Conservation (phyloP, 1,140 invertebrate genomes). For the Drosophila rhopaloa region DNA sequence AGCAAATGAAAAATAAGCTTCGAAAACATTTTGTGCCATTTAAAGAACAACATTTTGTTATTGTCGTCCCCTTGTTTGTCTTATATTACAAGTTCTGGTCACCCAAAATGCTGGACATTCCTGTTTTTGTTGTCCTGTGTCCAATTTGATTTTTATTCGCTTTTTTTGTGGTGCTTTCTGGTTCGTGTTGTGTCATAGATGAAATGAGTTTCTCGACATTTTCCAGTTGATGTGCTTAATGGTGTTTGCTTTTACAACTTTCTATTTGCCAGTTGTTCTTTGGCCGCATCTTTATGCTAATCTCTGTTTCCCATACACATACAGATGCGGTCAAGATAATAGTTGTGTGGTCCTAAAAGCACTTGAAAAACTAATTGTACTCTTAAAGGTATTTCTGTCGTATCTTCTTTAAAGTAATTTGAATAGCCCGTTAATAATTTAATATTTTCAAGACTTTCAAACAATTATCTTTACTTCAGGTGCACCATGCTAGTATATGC, state of each 20-base stretch:
- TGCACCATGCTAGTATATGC: too few relatives aligned
- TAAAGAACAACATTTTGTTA: constrained; percentile 78
- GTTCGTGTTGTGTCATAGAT: constrained; percentile 50
- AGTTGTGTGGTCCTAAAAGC: background rate
- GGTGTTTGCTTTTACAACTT: constrained; percentile 81
- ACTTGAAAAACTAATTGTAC: too few relatives aligned
- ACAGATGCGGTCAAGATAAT: constrained; percentile 19
- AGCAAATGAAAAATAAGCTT: constrained; percentile 82
- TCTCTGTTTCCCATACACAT: constrained; percentile 59
- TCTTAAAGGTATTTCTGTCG: background rate
- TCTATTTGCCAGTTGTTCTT: constrained; percentile 43
- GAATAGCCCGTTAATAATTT: too few relatives aligned
- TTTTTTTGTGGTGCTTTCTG: constrained; percentile 15
- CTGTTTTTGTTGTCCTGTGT: constrained; percentile 63
- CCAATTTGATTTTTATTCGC: constrained; percentile 78
- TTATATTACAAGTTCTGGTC: constrained; percentile 74
- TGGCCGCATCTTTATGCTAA: constrained; percentile 74
- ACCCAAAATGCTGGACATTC: constrained; percentile 65
- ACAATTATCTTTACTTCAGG: too few relatives aligned
- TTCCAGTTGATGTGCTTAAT: constrained; percentile 81
- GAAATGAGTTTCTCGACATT: constrained; percentile 77
- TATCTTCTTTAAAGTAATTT: background rate
- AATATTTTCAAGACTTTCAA: too few relatives aligned
- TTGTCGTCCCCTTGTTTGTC: constrained; percentile 73
- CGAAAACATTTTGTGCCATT: constrained; percentile 81